These are phyloP conservation scores for Orussus abietinus DNA, from an alignment of 1,140 invertebrate genomes.

Conservation along the genomic window DNA sequence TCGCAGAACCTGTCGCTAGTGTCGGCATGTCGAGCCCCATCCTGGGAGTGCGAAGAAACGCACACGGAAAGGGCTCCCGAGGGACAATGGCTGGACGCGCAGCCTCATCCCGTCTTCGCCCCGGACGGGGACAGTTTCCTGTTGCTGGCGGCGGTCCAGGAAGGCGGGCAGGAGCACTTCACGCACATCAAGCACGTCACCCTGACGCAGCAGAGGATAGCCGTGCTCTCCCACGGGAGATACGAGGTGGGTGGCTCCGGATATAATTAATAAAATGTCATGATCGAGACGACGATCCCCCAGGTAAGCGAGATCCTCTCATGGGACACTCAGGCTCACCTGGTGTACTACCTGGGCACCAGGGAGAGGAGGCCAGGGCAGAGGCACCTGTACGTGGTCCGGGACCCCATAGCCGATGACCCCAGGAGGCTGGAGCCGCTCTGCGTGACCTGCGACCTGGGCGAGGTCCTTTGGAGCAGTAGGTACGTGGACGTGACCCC, in stretches of 20 bases:
- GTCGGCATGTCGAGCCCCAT: constrained; percentile 71
- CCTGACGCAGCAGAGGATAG: constrained; percentile 74
- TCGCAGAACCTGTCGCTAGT: constrained; percentile 83
- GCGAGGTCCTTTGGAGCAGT: constrained; percentile 66
- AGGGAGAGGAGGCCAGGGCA: constrained; percentile 77
- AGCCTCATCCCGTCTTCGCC: constrained; percentile 79
- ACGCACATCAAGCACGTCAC: constrained; percentile 87
- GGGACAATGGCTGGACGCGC: constrained; percentile 79
- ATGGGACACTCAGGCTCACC: constrained; percentile 78
- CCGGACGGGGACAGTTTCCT: constrained; percentile 81
- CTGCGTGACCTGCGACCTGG: constrained; percentile 76
- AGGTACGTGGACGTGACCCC: constrained; percentile 44
- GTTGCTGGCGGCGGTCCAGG: constrained; percentile 74
- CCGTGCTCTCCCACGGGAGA: constrained; percentile 80
- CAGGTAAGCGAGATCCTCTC: constrained; percentile 72
- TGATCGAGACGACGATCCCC: neutral
- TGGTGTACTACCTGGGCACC: constrained; percentile 80
- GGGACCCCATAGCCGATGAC: constrained; percentile 64
- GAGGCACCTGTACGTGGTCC: constrained; percentile 78
- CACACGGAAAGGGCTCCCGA: constrained; percentile 77
- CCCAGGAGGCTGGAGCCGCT: constrained; percentile 67
- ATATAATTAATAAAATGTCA: constrained; percentile 6
- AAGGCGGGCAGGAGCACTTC: constrained; percentile 76
- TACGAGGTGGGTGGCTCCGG: constrained; percentile 81
- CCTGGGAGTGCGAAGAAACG: constrained; percentile 80